phyloP scores from a whole-genome alignment of 2,113 vertebrate genomes.

The Calyptomena viridis region DNA sequence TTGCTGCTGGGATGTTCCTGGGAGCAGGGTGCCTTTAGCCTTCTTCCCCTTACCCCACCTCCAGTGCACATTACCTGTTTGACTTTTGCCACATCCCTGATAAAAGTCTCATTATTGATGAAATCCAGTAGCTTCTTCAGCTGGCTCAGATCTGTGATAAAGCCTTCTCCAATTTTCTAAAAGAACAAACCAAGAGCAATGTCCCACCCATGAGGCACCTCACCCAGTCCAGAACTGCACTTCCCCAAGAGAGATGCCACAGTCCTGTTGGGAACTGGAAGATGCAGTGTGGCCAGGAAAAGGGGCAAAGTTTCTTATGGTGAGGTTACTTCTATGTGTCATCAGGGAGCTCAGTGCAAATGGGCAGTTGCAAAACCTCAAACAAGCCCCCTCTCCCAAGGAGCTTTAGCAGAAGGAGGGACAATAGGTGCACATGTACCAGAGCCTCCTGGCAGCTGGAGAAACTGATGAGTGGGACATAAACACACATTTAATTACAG shows the following conservation, averaged over 20 bases:
- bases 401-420: neutral
- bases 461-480: neutral
- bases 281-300: neutral
- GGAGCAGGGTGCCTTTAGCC: neutral
- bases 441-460: neutral
- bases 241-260: neutral
- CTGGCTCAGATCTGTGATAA: slow-evolving; percentile 83
- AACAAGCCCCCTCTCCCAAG: neutral
- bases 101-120: slow-evolving; percentile 76
- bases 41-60: neutral
- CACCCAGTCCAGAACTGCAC: neutral
- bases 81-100: slow-evolving; percentile 85
- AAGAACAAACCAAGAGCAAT: neutral
- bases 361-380: neutral
- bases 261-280: fast-evolving
- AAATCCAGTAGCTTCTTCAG: slow-evolving; percentile 80
- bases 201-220: neutral
- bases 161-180: slow-evolving; percentile 86
- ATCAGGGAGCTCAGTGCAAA: neutral
- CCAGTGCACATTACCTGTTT: slow-evolving; percentile 78
- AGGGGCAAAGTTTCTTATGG: neutral
- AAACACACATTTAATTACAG: neutral
- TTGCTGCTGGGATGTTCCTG: neutral
- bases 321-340: neutral
- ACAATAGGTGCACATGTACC: neutral